phyloP scores from a whole-genome alignment of 2,797 vertebrate species.

The Dallia pectoralis region DNA sequence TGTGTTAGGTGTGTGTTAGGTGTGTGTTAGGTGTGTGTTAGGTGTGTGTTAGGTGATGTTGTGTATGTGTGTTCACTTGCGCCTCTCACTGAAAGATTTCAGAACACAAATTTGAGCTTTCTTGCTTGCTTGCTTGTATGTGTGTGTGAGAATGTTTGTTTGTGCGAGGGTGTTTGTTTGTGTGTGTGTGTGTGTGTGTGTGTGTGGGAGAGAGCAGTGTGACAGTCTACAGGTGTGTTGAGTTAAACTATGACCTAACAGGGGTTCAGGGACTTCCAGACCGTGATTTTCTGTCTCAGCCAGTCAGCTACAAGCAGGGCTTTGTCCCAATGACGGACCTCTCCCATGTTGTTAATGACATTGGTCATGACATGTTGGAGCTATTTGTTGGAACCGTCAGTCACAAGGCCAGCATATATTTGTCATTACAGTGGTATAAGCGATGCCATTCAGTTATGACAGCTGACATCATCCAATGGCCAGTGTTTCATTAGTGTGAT shows the following conservation, averaged over 20 bases:
- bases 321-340: slow-evolving; percentile 48
- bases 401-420: no score
- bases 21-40: no score
- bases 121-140: neutral
- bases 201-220: slow-evolving; percentile 23
- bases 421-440: no score
- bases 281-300: slow-evolving; percentile 57
- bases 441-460: no score
- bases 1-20: slow-evolving; percentile 47
- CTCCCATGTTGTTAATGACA: neutral
- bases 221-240: slow-evolving; percentile 51
- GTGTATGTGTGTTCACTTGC: neutral
- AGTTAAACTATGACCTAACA: slow-evolving; percentile 39
- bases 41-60: neutral
- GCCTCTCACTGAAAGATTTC: no score
- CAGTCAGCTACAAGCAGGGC: slow-evolving; percentile 47
- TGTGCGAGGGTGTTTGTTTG: neutral
- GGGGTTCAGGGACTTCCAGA: slow-evolving; percentile 40
- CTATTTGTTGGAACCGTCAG: no score
- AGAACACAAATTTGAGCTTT: neutral
- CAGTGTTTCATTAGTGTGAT: neutral
- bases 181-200: neutral
- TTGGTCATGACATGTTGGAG: neutral
- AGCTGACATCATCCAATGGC: neutral
- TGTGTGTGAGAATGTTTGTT: neutral